phyloP scores from a whole-genome alignment of 1,140 invertebrate genomes.

The Orius insidiosus region DNA sequence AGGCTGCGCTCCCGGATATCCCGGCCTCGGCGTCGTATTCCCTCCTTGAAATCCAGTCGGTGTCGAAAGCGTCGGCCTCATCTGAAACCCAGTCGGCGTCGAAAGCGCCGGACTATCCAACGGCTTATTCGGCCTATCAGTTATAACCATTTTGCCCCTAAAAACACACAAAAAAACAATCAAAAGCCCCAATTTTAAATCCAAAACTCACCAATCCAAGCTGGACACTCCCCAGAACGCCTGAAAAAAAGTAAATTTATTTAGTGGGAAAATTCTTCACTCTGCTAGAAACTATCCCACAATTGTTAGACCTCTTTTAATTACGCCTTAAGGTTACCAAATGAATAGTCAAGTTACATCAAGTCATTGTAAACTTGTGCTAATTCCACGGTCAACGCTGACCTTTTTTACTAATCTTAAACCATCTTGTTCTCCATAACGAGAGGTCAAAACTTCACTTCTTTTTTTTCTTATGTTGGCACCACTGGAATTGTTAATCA shows the following conservation, averaged over 20 bases:
- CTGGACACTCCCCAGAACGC: slow-evolving; percentile 1
- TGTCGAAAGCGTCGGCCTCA: slow-evolving; percentile 2
- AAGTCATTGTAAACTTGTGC: no score
- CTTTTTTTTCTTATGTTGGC: no score
- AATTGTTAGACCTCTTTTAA: no score
- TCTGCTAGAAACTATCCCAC: no score
- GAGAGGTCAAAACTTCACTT: no score
- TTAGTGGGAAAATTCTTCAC: no score
- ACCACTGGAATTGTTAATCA: no score
- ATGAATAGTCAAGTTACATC: no score
- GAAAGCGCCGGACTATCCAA: slow-evolving; percentile 21
- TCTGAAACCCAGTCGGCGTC: slow-evolving; percentile 1
- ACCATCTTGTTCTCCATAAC: no score
- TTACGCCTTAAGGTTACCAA: no score
- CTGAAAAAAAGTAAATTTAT: neutral
- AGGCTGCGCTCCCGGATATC: slow-evolving; percentile 18
- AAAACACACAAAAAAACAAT: slow-evolving; percentile 2
- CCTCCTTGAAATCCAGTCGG: slow-evolving; percentile 13
- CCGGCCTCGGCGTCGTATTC: slow-evolving; percentile 9
- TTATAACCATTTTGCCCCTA: slow-evolving; percentile 34
- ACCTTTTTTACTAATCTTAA: no score
- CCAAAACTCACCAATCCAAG: slow-evolving; percentile 3
- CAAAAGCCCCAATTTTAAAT: neutral
- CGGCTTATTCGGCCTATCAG: slow-evolving; percentile 31
- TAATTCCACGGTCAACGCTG: no score